phyloP scores from a whole-genome alignment of 1,140 invertebrate genomes.

The Panagrolaimus sp. region DNA sequence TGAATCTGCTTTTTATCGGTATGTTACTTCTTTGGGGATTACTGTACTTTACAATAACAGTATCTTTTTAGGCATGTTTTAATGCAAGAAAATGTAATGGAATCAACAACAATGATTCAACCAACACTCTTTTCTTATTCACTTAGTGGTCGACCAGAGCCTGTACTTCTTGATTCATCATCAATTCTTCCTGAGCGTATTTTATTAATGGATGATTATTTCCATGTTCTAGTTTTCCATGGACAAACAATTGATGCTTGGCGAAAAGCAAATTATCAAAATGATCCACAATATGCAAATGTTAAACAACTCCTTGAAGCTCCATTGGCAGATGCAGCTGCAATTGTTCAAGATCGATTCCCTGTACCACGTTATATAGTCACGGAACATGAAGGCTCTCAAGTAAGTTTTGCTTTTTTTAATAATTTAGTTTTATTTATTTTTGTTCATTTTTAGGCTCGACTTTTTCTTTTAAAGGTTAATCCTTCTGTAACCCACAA shows the following conservation, averaged over 20 bases:
- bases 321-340: conserved; percentile 91
- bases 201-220: conserved; percentile 98
- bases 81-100: conserved; percentile 89
- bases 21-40: conserved; percentile 26
- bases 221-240: conserved; percentile 98
- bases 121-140: conserved; percentile 97
- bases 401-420: conserved; percentile 60
- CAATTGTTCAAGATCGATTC: conserved; percentile 87
- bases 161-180: conserved; percentile 89
- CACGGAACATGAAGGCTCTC: conserved; percentile 93
- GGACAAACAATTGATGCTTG: conserved; percentile 98
- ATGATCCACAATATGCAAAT: conserved; percentile 91
- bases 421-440: background rate
- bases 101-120: conserved; percentile 98
- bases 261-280: conserved; percentile 86
- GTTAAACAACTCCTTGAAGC: conserved; percentile 91
- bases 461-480: conserved; percentile 95
- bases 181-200: conserved; percentile 95
- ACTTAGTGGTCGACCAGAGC: conserved; percentile 92
- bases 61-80: conserved; percentile 76
- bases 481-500: conserved; percentile 99
- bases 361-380: conserved; percentile 98
- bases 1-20: conserved; percentile 98
- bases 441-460: conserved; percentile 67
- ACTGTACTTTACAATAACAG: background rate